Percentiles rank a stretch among this genome's conserved stretches.
Conservation (phyloP, 2,888 invertebrate species). For the Sericinus montela region DNA sequence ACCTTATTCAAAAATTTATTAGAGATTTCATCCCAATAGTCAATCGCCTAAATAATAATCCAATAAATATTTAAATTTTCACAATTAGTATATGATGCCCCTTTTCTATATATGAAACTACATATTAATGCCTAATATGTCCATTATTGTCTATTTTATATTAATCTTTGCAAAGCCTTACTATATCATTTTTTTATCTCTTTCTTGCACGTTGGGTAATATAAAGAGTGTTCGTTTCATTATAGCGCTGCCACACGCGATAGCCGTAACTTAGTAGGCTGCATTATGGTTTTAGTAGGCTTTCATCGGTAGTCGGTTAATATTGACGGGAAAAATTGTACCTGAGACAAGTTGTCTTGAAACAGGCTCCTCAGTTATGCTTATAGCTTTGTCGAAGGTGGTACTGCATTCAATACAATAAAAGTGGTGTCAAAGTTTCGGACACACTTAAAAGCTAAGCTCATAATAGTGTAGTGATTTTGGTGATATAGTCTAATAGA, state of each 20-base stretch:
- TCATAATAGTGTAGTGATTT: slow-evolving; percentile 52
- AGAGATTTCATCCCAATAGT: too few relatives aligned
- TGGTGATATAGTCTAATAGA: slow-evolving; percentile 48
- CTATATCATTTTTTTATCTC: slow-evolving; percentile 56
- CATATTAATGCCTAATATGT: not conserved
- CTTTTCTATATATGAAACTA: too few relatives aligned
- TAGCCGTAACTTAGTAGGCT: slow-evolving; percentile 14
- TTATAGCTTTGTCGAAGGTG: slow-evolving; percentile 43
- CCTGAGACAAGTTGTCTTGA: slow-evolving; percentile 51
- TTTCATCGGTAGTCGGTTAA: slow-evolving; percentile 41
- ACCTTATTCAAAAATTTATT: too few relatives aligned
- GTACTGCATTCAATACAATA: slow-evolving; percentile 24
- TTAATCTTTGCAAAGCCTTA: slow-evolving; percentile 41
- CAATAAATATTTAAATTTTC: too few relatives aligned
- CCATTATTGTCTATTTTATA: not conserved
- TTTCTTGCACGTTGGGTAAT: slow-evolving; percentile 47
- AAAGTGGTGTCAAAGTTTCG: slow-evolving; percentile 22
- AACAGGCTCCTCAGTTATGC: slow-evolving; percentile 48
- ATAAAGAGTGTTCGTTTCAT: slow-evolving; percentile 52
- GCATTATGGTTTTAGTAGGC: slow-evolving; percentile 24
- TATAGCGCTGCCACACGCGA: slow-evolving; percentile 29
- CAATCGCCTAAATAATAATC: too few relatives aligned
- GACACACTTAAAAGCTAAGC: slow-evolving; percentile 25
- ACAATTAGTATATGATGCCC: too few relatives aligned
- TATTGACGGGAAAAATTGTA: slow-evolving; percentile 61